Evolutionary conservation across 2,797 vertebrate genomes (phyloP), one percentile per base, ranked within the genome.

Genomic region (Syngnathus rostellatus): DNA sequence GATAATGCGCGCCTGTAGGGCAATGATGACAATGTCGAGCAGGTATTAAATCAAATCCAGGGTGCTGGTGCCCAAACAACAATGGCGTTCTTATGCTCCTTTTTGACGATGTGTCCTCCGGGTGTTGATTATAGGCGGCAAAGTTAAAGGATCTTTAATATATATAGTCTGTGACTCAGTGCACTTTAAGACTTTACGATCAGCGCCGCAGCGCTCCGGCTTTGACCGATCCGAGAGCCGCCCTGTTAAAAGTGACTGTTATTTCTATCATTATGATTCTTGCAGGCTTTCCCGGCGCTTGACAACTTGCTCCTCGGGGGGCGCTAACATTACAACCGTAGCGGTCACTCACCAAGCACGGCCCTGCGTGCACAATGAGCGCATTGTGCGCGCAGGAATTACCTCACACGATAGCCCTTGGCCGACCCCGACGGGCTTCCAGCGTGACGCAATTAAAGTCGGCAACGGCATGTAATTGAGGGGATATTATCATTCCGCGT

Each of bases 181-280:
- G 76, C 66, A 39, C 68, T 68, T 71, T 58, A 14, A 64, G 63
- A 66, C 19, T 73, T 74, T 75, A 72, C 55, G 7, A 41, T 48
- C 25, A 40, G 40, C 10, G 67, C 57, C 23, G 70, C 71, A 53
- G 68, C 61, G 58, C 66, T 62, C 71, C 66, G 8, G 12, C 39
- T 25, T 45, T 23, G 40, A 8, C 60, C 37, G 40, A 45, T 23
- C 40, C 21, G 60, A 16, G 40, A 17, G 7, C 60, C 8, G 60
- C 59, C 38, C 69, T 69, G 75, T 21, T 83, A 81, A 82, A 86
- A 64, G 72, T 41, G 70, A 86, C 82, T 84, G 83, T 81, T 88
- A 79, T 85, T 87, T 74, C 79, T 72, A 74, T 85, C 77, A 72
- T 87, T 87, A 87, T 87, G 85, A 84, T 88, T 86, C 72, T 71